Percentiles rank a stretch among this genome's conserved stretches.
Conservation (phyloP, 2,888 invertebrate genomes). For the Drosophila pseudotalamancana region DNA sequence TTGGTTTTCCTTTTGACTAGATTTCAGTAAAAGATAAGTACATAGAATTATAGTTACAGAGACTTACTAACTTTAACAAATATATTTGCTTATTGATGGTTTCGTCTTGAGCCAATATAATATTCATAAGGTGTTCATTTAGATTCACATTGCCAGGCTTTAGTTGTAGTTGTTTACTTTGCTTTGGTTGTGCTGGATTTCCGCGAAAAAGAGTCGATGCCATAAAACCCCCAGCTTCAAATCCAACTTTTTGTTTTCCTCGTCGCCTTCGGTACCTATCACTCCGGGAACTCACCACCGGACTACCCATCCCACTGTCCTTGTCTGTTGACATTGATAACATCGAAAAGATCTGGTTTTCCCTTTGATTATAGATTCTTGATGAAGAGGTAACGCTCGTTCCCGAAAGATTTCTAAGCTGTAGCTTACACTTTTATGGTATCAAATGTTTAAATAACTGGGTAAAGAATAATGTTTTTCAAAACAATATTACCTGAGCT, state of each 20-base stretch:
- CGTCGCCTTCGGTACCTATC: conserved; percentile 79
- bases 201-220: conserved; percentile 62
- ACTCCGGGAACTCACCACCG: conserved; percentile 82
- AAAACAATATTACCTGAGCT: conserved; percentile 42
- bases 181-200: conserved; percentile 44
- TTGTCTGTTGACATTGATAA: conserved; percentile 81
- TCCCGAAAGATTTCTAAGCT: conserved; percentile 76
- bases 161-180: conserved; percentile 16
- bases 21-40: background rate
- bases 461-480: background rate
- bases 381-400: conserved; percentile 2
- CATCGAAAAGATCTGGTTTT: conserved; percentile 67
- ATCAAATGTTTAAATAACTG: no score
- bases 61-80: conserved; percentile 78
- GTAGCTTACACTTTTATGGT: conserved; percentile 82
- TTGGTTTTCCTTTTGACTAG: conserved; percentile 90
- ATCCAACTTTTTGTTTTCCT: conserved; percentile 66
- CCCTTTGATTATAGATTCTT: conserved; percentile 21
- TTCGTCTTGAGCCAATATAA: conserved; percentile 87
- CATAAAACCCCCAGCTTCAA: conserved; percentile 19
- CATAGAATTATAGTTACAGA: background rate
- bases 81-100: conserved; percentile 85
- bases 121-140: conserved; percentile 85
- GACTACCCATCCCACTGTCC: conserved; percentile 84
- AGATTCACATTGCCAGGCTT: conserved; percentile 57